Evolutionary conservation across 2,113 vertebrate species (phyloP), one percentile per base, ranked within the genome.

Genomic region (Catharus bicknelli): DNA sequence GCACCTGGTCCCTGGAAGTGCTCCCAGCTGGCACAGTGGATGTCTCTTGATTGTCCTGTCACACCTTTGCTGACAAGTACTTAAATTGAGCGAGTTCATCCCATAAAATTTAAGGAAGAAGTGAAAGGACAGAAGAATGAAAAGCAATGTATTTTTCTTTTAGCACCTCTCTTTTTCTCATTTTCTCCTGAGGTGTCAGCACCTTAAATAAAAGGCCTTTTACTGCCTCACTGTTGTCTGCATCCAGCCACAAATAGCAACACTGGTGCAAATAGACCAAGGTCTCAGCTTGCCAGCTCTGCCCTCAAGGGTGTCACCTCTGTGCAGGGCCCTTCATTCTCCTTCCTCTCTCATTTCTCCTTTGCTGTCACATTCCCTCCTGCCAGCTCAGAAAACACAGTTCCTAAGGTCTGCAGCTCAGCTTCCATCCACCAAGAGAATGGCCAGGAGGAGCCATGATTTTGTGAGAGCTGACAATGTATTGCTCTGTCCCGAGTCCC

Each of bases 131-230:
- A 42, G 63, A 48, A 68, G 84, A 91, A 82, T 6, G 54, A 84
- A 91, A 92, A 94, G 58, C 83, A 36, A 42, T 50, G 69, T 92
- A 78, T 95, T 96, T 96, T 90, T 90, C 94, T 95, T 97, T 95
- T 73, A 94, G 80, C 92, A 94, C 62, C 82, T 94, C 77, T 93
- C 48, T 94, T 91, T 96, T 96, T 90, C 95, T 97, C 96, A 96
- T 97, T 97, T 97, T 95, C 94, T 95, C 73, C 73, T 50, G 54
- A 93, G 86, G 64, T 96, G 96, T 97, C 95, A 97, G 94, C 94
- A 95, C 80, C 94, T 97, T 96, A 96, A 97, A 97, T 96, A 96
- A 97, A 97, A 96, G 94, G 86, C 84, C 53, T 95, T 97, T 96
- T 95, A 96, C 78, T 83, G 95, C 90, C 83, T 96, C 64, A 21